A percentile compares a stretch with the other conserved stretches of the same genome.
phyloP scores from a whole-genome alignment of 92 coral and sea anemone species.

The Pocillopora meandrina region DNA sequence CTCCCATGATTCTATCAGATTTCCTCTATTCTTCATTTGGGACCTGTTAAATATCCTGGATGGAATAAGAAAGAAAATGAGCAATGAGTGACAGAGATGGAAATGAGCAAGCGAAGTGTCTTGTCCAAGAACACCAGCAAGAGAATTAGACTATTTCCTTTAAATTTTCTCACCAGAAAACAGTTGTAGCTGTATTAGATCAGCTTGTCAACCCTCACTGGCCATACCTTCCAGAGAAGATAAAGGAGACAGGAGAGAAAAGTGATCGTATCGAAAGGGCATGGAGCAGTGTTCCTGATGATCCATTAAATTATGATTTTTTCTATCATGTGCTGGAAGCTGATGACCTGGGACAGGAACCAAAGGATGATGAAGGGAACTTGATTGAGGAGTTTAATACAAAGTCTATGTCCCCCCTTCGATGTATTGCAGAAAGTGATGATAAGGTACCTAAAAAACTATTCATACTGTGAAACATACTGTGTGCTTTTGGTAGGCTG shows the following conservation, averaged over 20 bases:
- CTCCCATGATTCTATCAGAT: too few species aligned
- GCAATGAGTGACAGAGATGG: too few species aligned
- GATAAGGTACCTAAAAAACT: constrained; percentile 63
- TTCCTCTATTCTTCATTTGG: too few species aligned
- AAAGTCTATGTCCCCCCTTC: constrained; percentile 82
- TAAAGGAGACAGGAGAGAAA: constrained; percentile 45
- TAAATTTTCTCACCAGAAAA: constrained; percentile 60
- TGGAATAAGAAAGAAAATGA: too few species aligned
- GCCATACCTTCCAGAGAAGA: constrained; percentile 88
- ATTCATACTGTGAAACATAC: background rate
- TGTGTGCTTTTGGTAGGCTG: background rate
- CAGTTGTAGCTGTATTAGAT: constrained; percentile 90
- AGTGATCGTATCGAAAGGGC: constrained; percentile 79
- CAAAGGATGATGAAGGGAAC: constrained; percentile 54
- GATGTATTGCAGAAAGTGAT: constrained; percentile 79
- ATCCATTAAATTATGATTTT: constrained; percentile 92
- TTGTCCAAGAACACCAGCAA: too few species aligned
- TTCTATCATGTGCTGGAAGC: constrained; percentile 85
- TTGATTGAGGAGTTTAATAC: constrained; percentile 61
- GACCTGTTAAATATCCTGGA: too few species aligned
- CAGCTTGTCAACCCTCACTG: constrained; percentile 91
- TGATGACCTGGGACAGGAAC: constrained; percentile 77
- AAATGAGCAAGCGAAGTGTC: too few species aligned
- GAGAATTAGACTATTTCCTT: too few species aligned
- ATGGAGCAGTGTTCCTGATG: constrained; percentile 68